These are phyloP conservation scores for Elephantulus edwardii DNA, from an alignment of 2,113 vertebrate species.

Conservation along the genomic window DNA sequence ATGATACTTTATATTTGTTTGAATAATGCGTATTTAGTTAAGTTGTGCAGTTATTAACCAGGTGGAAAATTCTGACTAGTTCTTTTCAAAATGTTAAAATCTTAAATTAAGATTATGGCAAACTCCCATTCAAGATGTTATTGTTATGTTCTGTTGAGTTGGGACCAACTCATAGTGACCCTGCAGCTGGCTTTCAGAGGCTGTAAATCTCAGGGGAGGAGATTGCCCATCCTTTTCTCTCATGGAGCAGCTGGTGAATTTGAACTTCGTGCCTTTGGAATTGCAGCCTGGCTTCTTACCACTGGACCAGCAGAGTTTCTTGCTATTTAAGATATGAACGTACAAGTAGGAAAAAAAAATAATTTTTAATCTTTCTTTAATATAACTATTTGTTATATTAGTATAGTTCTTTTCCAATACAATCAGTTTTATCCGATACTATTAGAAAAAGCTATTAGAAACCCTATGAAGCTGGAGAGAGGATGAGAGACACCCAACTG, in stretches of 20 bases:
- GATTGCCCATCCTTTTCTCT: background rate
- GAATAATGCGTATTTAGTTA: background rate
- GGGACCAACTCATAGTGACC: background rate
- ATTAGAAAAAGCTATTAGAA: too few relatives aligned
- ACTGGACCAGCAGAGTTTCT: too few relatives aligned
- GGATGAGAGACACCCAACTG: too few relatives aligned
- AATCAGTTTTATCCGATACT: too few relatives aligned
- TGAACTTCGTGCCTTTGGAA: too few relatives aligned
- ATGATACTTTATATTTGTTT: slow-evolving; percentile 13
- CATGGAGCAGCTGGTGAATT: background rate
- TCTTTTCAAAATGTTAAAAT: slow-evolving; percentile 42
- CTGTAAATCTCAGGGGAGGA: background rate
- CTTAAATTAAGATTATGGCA: slow-evolving; percentile 47
- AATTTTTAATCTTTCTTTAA: too few relatives aligned
- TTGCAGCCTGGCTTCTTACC: too few relatives aligned
- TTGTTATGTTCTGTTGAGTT: background rate
- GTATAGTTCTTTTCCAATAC: too few relatives aligned
- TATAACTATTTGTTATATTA: too few relatives aligned
- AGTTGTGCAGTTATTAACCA: slow-evolving; percentile 21
- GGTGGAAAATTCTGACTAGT: slow-evolving; percentile 4
- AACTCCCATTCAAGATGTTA: background rate
- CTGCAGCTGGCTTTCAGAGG: background rate
- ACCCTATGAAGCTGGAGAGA: too few relatives aligned
- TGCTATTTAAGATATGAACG: too few relatives aligned
- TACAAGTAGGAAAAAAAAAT: too few relatives aligned